phyloP scores from a whole-genome alignment of 2,888 invertebrate species.

The Elaeidobius kamerunicus region DNA sequence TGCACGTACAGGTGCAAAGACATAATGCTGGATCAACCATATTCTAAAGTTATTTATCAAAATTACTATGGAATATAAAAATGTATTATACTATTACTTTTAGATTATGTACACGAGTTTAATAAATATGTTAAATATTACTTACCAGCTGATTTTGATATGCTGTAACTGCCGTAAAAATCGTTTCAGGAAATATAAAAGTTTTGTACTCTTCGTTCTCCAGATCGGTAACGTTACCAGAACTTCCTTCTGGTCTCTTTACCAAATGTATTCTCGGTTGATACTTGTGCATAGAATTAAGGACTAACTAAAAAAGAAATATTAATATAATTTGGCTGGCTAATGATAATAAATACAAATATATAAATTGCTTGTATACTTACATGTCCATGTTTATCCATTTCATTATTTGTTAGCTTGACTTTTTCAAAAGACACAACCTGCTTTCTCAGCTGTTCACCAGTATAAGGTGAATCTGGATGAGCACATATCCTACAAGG shows the following conservation, averaged over 20 bases:
- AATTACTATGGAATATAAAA: too few relatives aligned
- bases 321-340: not conserved
- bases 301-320: slow-evolving; percentile 61
- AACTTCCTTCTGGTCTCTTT: slow-evolving; percentile 60
- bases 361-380: slow-evolving; percentile 45
- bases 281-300: slow-evolving; percentile 85
- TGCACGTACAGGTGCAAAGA: too few relatives aligned
- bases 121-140: too few relatives aligned
- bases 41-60: too few relatives aligned
- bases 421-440: slow-evolving; percentile 98
- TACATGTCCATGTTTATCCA: slow-evolving; percentile 94
- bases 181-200: slow-evolving; percentile 76
- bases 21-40: too few relatives aligned
- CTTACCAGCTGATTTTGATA: slow-evolving; percentile 85
- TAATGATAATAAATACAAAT: not conserved
- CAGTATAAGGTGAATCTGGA: slow-evolving; percentile 94
- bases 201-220: slow-evolving; percentile 73
- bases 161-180: slow-evolving; percentile 83
- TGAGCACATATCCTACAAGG: slow-evolving; percentile 92
- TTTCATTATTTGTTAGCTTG: slow-evolving; percentile 97
- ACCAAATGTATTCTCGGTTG: slow-evolving; percentile 78
- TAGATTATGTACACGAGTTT: too few relatives aligned
- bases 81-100: too few relatives aligned
- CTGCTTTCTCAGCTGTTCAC: slow-evolving; percentile 93
- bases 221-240: slow-evolving; percentile 60